Evolutionary conservation across 2,888 invertebrate genomes (phyloP).

Genomic region (Heterodera filipjevi): DNA sequence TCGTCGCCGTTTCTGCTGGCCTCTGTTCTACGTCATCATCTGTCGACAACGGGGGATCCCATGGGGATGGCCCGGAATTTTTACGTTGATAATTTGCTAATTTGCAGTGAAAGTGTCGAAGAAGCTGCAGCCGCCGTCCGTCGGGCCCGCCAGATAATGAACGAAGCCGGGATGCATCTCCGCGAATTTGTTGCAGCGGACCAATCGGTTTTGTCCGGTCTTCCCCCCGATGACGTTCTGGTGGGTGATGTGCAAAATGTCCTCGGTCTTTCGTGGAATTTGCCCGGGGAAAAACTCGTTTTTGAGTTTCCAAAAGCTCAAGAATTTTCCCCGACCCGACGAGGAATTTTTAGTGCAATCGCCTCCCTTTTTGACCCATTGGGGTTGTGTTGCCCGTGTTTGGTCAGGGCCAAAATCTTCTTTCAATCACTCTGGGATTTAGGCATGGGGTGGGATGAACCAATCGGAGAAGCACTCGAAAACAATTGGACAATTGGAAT

Average conservation of each 20-base stretch:
- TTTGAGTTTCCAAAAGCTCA: constrained; percentile 3
- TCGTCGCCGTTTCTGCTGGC: constrained; percentile 28
- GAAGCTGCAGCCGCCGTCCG: constrained; percentile 29
- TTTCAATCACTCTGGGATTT: constrained; percentile 17
- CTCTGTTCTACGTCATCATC: constrained; percentile 35
- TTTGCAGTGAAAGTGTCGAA: constrained; percentile 3
- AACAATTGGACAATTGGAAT: too few species aligned
- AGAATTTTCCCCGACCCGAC: background rate
- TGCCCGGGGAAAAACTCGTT: background rate
- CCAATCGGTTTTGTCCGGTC: background rate
- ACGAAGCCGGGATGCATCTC: constrained; percentile 37
- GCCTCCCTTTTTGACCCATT: constrained; percentile 33
- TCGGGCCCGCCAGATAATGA: constrained; percentile 10
- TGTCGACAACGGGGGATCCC: background rate
- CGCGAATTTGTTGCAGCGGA: constrained; percentile 35
- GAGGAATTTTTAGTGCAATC: constrained; percentile 8
- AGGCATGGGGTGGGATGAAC: constrained; percentile 28
- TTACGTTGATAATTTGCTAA: constrained; percentile 44
- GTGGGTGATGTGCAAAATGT: constrained; percentile 16
- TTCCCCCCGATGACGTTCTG: constrained; percentile 13
- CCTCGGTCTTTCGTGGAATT: constrained; percentile 32
- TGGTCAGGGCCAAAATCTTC: constrained; percentile 29
- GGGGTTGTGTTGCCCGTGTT: constrained; percentile 28
- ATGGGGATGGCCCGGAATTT: constrained; percentile 35
- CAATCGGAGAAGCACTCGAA: too few species aligned